Evolutionary conservation across 2,113 vertebrate species (phyloP).

Genomic region (Pollimyrus isidori): DNA sequence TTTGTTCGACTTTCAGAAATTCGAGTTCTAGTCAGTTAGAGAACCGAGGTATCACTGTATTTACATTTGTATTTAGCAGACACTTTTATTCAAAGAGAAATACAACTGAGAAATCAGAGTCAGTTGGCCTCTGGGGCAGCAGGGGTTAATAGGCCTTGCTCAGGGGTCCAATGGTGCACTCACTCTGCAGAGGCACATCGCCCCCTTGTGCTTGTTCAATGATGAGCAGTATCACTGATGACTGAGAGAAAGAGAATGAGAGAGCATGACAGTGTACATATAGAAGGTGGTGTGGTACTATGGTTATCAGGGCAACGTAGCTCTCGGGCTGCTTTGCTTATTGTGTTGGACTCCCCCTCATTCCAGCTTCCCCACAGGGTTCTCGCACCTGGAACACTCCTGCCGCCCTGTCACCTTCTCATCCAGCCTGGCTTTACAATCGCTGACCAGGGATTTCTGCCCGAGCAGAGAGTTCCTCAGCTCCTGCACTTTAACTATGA

Average conservation of each 20-base stretch:
- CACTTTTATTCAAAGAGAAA: neutral
- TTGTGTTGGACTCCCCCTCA: neutral
- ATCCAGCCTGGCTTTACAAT: slow-evolving; percentile 66
- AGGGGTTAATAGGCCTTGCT: neutral
- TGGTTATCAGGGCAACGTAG: neutral
- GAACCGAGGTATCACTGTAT: neutral
- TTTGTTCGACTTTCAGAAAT: too few relatives aligned
- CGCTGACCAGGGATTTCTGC: slow-evolving; percentile 57
- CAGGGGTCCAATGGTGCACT: neutral
- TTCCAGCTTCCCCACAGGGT: neutral
- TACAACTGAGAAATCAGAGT: neutral
- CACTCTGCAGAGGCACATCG: neutral
- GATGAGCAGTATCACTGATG: neutral
- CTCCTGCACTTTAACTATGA: slow-evolving; percentile 53
- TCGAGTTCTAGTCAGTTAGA: too few relatives aligned
- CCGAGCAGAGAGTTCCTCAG: slow-evolving; percentile 53
- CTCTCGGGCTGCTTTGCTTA: neutral
- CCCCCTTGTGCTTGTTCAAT: neutral
- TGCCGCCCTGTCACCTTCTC: slow-evolving; percentile 59
- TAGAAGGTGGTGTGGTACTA: neutral
- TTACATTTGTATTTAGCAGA: neutral
- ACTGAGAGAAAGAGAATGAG: neutral
- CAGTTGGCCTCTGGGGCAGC: neutral
- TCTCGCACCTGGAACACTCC: slow-evolving; percentile 64
- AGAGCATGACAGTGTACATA: neutral